A percentile compares a stretch with the other conserved stretches of the same genome.
These are phyloP conservation scores for Heliconius sara DNA, from an alignment of 2,888 invertebrate species.

Conservation along the genomic window DNA sequence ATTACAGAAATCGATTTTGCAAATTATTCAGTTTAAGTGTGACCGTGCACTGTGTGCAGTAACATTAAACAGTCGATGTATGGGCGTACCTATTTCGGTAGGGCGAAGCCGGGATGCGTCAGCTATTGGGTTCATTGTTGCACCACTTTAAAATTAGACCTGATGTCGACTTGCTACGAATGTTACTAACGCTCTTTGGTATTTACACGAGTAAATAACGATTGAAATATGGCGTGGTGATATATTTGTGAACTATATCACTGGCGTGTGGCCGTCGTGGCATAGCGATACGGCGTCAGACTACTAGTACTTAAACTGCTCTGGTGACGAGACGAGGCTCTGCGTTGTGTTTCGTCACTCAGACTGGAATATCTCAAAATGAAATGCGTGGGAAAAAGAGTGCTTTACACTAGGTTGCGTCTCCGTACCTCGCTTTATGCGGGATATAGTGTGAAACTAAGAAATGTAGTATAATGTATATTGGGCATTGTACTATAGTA, in stretches of 20 bases:
- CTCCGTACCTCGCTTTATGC: no score
- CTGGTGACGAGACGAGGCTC: no score
- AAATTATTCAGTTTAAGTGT: not conserved
- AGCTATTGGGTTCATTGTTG: conserved; percentile 34
- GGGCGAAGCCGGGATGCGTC: conserved; percentile 34
- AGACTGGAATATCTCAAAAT: no score
- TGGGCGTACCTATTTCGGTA: conserved; percentile 33
- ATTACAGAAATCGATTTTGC: not conserved
- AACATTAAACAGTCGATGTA: conserved; percentile 20
- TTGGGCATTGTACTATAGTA: no score
- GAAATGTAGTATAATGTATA: no score
- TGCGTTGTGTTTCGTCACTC: no score
- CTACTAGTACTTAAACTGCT: no score
- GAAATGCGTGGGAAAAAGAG: no score
- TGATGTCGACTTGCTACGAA: conserved; percentile 30
- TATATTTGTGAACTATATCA: not conserved
- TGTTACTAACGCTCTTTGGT: conserved; percentile 9
- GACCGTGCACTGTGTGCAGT: not conserved
- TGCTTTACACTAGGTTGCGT: no score
- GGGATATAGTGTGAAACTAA: no score
- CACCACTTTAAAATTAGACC: conserved; percentile 33
- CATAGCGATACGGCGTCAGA: no score
- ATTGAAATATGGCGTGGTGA: conserved; percentile 2
- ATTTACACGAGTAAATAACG: conserved; percentile 10
- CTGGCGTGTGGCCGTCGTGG: no score